These are phyloP conservation scores for Amblyjoppa proteus DNA, from an alignment of 2,888 invertebrate species.

Conservation along the genomic window DNA sequence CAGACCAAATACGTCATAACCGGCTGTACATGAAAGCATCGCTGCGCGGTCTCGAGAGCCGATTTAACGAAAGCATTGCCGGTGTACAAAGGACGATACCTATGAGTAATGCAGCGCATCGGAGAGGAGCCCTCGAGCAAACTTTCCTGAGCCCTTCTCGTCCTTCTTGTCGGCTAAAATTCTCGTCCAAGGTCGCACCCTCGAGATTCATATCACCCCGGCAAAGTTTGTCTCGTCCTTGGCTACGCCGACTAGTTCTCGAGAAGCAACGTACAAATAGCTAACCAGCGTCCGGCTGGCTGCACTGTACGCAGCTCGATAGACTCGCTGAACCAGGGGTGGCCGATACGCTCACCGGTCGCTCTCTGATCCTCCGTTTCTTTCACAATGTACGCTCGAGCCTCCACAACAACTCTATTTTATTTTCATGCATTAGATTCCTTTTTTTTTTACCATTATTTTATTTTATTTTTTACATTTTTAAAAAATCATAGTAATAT, in stretches of 20 bases:
- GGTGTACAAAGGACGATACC: background rate
- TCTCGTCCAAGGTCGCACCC: conserved; percentile 39
- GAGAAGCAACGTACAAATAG: conserved; percentile 24
- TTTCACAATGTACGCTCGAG: conserved; percentile 18
- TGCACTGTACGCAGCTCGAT: background rate
- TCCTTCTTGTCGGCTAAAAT: conserved; percentile 30
- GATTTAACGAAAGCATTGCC: background rate
- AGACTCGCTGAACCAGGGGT: background rate
- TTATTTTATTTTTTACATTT: too few species aligned
- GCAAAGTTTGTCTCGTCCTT: conserved; percentile 37
- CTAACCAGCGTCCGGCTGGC: background rate
- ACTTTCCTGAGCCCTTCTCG: conserved; percentile 39
- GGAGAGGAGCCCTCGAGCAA: conserved; percentile 2
- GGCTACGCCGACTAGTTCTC: background rate
- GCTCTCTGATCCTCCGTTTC: background rate
- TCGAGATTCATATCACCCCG: conserved; percentile 49
- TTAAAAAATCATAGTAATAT: too few species aligned
- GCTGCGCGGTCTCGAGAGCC: background rate
- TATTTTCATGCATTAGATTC: background rate
- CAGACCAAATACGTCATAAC: background rate
- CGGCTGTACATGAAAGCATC: background rate
- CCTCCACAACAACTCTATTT: conserved; percentile 15
- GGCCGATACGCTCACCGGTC: background rate
- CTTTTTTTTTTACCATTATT: too few species aligned
- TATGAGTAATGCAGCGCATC: background rate